Evolutionary conservation across 2,888 invertebrate species (phyloP), one percentile per base, ranked within the genome.

Genomic region (Lobophora halterata): DNA sequence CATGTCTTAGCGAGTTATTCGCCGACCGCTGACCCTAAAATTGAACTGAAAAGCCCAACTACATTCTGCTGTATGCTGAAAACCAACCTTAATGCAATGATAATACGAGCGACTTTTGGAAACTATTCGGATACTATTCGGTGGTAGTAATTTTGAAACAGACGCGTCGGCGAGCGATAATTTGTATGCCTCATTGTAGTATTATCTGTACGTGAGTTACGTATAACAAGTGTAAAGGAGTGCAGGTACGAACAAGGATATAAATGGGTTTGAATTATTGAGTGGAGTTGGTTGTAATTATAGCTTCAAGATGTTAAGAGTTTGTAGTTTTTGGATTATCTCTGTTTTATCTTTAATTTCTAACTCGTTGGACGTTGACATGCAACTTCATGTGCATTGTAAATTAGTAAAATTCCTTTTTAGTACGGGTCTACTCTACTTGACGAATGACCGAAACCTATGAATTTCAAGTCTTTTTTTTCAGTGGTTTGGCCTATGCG

Each of bases 131-230:
- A 61, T 21, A 16, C 10, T 23, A 33, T 69, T 72, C 56, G 57
- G 65, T 58, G 59, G 60, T 71, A 71, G 69, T 58, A 55, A 67
- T 58, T 71, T 75, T 66, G 51, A 65, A 64, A 62, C 61, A 57
- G 58, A 56, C 52, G 52, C 66, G 78, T 79, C 79, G 80, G 85
- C 72, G 69, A 71, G 78, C 78, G 80, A 86, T 86, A 86, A 86
- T 87, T 87, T 86, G 86, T 86, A 82, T 74, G 79, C 73, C 71
- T 81, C 75, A 83, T 83, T 80, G 82, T 83, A 79, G 77, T 79
- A 80, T 83, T 80, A 81, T 79, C 71, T 71, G 74, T 81, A 82
- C 82, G 85, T 85, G 83, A 79, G 76, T 59, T 69, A 76, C 70
- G 71, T 71, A 72, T 72, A 76, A 77, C 73, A 72, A 79, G 76